Base-by-base conservation (phyloP, 2,113 vertebrate species). In the Cynocephalus volans region DNA sequence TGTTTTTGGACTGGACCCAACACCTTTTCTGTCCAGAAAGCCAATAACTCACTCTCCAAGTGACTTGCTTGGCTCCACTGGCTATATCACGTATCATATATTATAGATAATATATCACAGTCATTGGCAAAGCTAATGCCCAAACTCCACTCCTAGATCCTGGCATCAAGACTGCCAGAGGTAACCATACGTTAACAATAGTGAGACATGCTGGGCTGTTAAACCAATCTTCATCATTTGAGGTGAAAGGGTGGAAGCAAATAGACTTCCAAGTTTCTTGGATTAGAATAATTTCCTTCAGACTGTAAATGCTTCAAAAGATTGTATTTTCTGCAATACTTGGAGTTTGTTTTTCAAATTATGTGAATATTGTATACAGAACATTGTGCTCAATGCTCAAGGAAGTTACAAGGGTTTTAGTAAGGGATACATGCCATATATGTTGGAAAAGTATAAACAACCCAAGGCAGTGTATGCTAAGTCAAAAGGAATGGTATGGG, bases 1-100 rank as follows among this genome's bases (percentile, higher is more conserved):
- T 98, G 97, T 93, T 96, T 97, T 98, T 98, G 98, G 98, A 98
- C 67, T 97, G 92, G 87, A 90, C 91, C 96, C 98, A 98, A 98
- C n/a, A 97, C 95, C 89, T 92, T 97, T 98, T 98, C 96, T 97
- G 89, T 97, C 97, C 96, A 97, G 93, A 97, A 97, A 95, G 95
- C 95, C 97, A 97, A 97, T 98, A 98, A 98, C 84, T 98, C 98
- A 98, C 75, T 98, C 95, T 97, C 92, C 9, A 31, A 97, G 94
- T 97, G 97, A 98, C 96, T 98, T 90, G 93, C 95, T 98, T 98
- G 98, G 97, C 97, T 98, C 96, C 93, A 87, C 86, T 95, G 89
- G 92, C 96, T 90, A 54, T 97, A 97, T 97, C 97, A 97, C 81
- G 21, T 98, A 97, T 97, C 97, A 70, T 97, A 97, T 97, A 97